Evolutionary conservation across 2,888 invertebrate species (phyloP).

Genomic region (Hetaerina titia): DNA sequence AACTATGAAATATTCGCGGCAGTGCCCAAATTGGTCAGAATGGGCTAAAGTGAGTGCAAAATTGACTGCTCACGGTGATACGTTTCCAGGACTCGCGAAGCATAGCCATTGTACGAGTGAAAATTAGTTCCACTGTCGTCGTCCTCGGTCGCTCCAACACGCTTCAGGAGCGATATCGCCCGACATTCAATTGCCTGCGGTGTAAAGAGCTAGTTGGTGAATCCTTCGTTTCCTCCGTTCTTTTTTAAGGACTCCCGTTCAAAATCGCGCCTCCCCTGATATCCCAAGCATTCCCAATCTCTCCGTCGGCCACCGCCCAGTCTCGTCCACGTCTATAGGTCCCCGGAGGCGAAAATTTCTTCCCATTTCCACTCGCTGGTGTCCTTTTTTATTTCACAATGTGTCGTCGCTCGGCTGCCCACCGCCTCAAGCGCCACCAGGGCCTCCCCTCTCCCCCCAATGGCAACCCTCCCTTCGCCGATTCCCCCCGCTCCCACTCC

Average conservation of each 20-base stretch:
- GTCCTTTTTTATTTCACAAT: background rate
- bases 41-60: no score
- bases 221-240: background rate
- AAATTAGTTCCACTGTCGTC: no score
- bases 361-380: background rate
- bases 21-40: no score
- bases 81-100: no score
- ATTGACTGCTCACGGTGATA: no score
- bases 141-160: no score
- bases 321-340: background rate
- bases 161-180: no score
- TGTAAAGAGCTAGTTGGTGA: background rate
- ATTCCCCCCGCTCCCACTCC: background rate
- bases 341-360: background rate
- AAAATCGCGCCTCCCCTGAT: background rate
- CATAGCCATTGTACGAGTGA: no score
- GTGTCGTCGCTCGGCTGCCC: background rate
- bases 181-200: no score
- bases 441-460: background rate
- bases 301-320: background rate
- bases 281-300: background rate
- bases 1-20: no score
- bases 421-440: background rate
- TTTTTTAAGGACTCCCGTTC: background rate
- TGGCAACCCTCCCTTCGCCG: background rate